Conservation (phyloP, 2,113 vertebrate species). For the Dasyornis broadbenti region DNA sequence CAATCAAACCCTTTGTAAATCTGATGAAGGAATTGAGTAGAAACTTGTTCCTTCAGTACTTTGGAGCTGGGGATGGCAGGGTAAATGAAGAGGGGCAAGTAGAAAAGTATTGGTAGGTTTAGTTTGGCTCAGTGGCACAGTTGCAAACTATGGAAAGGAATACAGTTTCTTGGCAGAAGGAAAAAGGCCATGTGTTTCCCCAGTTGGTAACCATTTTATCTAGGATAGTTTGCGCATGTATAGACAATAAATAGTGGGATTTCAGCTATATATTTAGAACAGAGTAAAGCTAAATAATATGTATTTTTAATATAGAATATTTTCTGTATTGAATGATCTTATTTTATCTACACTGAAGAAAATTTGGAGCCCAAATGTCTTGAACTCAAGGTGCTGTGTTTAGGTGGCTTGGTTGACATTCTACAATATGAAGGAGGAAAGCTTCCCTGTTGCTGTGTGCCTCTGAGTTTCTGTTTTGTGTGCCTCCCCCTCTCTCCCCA, state of each 20-base stretch:
- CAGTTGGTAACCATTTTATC: not conserved
- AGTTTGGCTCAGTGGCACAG: not conserved
- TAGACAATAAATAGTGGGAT: not conserved
- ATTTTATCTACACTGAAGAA: not conserved
- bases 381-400: not conserved
- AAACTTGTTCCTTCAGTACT: not conserved
- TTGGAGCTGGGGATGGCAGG: not conserved
- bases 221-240: not conserved
- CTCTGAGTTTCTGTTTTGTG: not conserved
- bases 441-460: not conserved
- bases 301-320: not conserved
- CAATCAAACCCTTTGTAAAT: not conserved
- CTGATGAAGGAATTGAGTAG: not conserved
- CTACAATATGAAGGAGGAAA: not conserved
- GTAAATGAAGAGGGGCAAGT: not conserved
- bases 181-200: not conserved
- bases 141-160: not conserved
- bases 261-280: not conserved
- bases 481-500: constrained; percentile 6
- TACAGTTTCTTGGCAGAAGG: not conserved
- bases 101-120: not conserved
- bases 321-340: not conserved
- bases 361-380: not conserved
- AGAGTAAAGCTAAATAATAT: not conserved
- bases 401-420: not conserved